Base-by-base conservation (phyloP, 1,140 invertebrate genomes). In the Papilio machaon region DNA sequence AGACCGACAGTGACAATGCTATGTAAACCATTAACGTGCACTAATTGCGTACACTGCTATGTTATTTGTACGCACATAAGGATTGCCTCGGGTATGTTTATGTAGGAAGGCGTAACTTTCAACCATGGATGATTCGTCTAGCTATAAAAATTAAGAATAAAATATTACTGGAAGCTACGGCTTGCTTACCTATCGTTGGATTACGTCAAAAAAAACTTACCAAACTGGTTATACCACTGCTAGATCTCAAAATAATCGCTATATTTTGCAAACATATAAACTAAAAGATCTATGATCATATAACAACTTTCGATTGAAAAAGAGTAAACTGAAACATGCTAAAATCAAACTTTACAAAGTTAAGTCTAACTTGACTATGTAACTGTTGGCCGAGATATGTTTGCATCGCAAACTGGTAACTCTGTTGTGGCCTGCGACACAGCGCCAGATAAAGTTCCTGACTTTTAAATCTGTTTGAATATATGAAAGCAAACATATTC, bases 401-500 rank as follows among this genome's bases (percentile, higher is more conserved):
- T 74, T 43, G 73, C 73, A 19, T 35, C 19, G 73, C 73, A n/a
- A 73, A 52, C 47, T 52, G 19, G n/a, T 52, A 76, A 76, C 74
- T 76, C 52, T 52, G 46, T 76, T 76, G 19, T n/a, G 47, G 74
- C 19, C 47, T 47, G 73, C 73, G 23, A 54, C 15, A 23, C 47
- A 47, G 47, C 73, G 19, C 10, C 74, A 35, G 74, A 76, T n/a
- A 1, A 75, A 75, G 73, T 75, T 75, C 49, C 46, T 52, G 46
- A 47, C 73, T 75, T 75, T 75, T 75, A 19, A 75, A 75, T 75
- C 73, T 52, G 19, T 47, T 73, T 46, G 70, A 52, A 75, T 47
- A 30, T 9, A 52, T 54, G 10, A 75, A 75, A 75, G 47, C 73
- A 23, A 75, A 75, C 73, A 75, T 47, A 30, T 75, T 75, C 73